Evolutionary conservation across 1,140 invertebrate species (phyloP), one percentile per base, ranked within the genome.

Genomic region (Pseudachorutes palmiensis): DNA sequence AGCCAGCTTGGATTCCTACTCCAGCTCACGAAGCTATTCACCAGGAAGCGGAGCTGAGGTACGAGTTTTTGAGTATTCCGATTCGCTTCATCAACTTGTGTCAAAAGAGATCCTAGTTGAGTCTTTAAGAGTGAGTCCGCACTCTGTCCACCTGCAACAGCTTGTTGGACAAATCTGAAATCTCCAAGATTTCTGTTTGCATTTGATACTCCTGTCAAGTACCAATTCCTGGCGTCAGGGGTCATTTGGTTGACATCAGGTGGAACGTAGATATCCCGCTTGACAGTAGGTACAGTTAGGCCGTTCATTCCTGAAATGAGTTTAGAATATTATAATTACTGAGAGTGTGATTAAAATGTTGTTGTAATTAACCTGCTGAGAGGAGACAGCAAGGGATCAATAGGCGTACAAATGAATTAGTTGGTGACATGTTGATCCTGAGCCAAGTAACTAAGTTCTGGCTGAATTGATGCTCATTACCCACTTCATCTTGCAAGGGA

Each of bases 1-100:
- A 60, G 5, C 58, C 58, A 60, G 9, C 58, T 30, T 19, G 58
- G 58, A 60, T 60, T 60, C 32, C 28, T 28, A 31, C 28, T 60
- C 58, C 58, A 60, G 30, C 32, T n/a, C 2, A 31, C 29, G 19
- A 60, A 30, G 19, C 29, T 60, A 9, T 28, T 32, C n/a, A 60
- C 22, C 5, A 57, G 51, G 51, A 12, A 28, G 22, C 5, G 24
- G 19, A 57, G 51, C 51, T 57, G 5, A 9, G 36, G 36, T 9
- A 19, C 19, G 5, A 41, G 19, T 5, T 19, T 41, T 19, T 41
- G 36, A 9, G 36, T 41, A 41, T 41, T 41, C 5, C 19, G 5
- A 41, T 19, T 41, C 19, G 36, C 36, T 41, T 41, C 36, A 5
- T 5, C 19, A 9, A 19, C 36, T 19, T 41, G 36, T 5, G 36